Evolutionary conservation across 2,113 vertebrate species (phyloP), one percentile per base, ranked within the genome.

Genomic region (Telmatochromis brachygnathus): DNA sequence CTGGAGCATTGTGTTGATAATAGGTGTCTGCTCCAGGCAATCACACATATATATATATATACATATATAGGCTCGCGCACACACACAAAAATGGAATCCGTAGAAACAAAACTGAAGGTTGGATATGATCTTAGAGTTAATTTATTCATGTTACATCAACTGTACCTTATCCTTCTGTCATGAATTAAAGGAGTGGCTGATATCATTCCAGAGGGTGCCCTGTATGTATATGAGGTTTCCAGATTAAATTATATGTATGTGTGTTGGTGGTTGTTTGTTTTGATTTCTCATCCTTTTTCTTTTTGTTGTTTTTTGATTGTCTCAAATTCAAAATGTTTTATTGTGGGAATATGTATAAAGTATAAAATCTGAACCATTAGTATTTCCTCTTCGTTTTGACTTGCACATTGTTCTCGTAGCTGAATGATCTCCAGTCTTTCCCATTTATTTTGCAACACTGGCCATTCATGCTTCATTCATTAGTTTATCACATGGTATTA

Each of bases 401-500:
- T 15, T 6, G 4, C 45, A 33, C 26, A 51, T 77, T 51, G 73
- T 77, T 51, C 73, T 33, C 2, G 2, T 2, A 51, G 26, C 73
- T 49, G 45, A 77, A 49, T 12, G 15, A 77, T 77, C 15, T 77
- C 9, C 70, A 51, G 45, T 77, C 28, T 30, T 2, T 51, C 2
- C 49, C 6, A 7, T 45, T 42, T 26, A 7, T 79, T 73, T 55
- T 47, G n/a, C 47, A 83, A 81, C 75, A 28, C 21, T 84, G 86
- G 33, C 49, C 89, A 89, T 93, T 90, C 92, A 90, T 92, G 88
- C 91, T 88, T 58, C 70, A 23, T 89, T 88, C 88, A 94, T 94
- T 95, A 93, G 87, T 93, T 94, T 88, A 93, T 96, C 95, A 96
- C 95, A 95, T 96, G 95, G 87, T 90, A 37, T 93, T 94, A 91